A percentile compares a stretch with the other conserved stretches of the same genome.
phyloP scores from a whole-genome alignment of 2,888 invertebrate genomes.

The Taphrorychus bicolor region DNA sequence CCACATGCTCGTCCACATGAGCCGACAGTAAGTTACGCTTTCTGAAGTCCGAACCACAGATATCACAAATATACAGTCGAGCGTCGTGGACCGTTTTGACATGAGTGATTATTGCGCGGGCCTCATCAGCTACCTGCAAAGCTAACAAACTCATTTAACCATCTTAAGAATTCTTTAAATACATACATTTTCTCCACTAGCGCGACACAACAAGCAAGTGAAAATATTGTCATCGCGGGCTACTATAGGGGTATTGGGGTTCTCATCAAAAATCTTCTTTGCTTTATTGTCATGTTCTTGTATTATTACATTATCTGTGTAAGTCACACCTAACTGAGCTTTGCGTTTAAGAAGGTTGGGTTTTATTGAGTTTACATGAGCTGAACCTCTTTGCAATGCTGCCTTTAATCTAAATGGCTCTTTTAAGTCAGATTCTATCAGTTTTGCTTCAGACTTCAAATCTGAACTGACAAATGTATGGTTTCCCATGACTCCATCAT shows the following conservation, averaged over 20 bases:
- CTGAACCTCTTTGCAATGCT: not conserved
- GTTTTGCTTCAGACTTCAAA: too few species aligned
- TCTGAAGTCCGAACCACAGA: constrained; percentile 71
- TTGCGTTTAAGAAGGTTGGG: constrained; percentile 54
- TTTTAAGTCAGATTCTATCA: too few species aligned
- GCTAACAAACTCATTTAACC: not conserved
- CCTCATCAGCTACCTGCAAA: constrained; percentile 59
- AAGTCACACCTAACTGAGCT: constrained; percentile 16
- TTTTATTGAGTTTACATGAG: constrained; percentile 32
- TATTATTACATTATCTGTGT: constrained; percentile 28
- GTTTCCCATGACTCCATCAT: constrained; percentile 20
- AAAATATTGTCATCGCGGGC: constrained; percentile 56
- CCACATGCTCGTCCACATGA: constrained; percentile 71
- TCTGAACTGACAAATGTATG: too few species aligned
- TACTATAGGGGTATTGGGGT: constrained; percentile 45
- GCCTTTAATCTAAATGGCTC: not conserved
- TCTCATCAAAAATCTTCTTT: constrained; percentile 19
- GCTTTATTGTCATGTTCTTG: constrained; percentile 18
- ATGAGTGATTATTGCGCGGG: constrained; percentile 68
- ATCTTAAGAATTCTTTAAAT: not conserved
- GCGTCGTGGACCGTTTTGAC: constrained; percentile 67
- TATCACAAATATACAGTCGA: constrained; percentile 74
- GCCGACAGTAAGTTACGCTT: constrained; percentile 68
- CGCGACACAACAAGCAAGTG: constrained; percentile 63
- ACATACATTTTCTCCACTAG: constrained; percentile 55